phyloP scores from a whole-genome alignment of 1,140 invertebrate species.

The Copidosoma floridanum region DNA sequence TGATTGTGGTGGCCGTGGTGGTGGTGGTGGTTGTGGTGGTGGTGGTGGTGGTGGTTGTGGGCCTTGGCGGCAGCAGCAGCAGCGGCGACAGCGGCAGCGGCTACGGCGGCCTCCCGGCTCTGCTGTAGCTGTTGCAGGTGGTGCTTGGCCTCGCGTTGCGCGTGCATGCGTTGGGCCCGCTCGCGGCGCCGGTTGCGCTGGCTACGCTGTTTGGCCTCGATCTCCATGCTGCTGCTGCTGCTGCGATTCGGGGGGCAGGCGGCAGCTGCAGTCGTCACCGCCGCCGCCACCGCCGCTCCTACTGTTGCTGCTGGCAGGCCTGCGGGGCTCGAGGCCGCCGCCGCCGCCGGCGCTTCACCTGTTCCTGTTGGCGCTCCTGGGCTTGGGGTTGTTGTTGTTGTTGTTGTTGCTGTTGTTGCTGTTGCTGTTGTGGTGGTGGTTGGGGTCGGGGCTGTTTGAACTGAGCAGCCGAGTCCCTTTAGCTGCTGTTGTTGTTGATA shows the following conservation, averaged over 20 bases:
- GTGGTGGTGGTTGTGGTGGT: too few relatives aligned
- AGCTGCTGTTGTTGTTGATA: too few relatives aligned
- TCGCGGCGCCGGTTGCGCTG: constrained; percentile 82
- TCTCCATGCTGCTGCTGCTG: constrained; percentile 66
- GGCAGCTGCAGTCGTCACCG: not conserved
- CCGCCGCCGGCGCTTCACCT: too few relatives aligned
- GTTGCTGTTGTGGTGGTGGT: too few relatives aligned
- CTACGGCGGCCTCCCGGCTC: not conserved
- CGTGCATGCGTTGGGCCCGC: constrained; percentile 81
- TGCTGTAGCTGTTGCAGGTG: constrained; percentile 37
- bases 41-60: constrained; percentile 29
- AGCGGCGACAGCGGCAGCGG: constrained; percentile 18
- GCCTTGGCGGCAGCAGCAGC: constrained; percentile 23
- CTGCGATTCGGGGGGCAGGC: not conserved
- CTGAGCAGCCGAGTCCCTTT: too few relatives aligned
- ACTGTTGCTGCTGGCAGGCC: not conserved
- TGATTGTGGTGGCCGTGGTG: constrained; percentile 73
- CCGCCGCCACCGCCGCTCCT: not conserved
- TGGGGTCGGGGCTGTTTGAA: too few relatives aligned
- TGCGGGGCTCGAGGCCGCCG: too few relatives aligned
- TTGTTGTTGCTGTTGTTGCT: too few relatives aligned
- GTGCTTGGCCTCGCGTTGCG: constrained; percentile 66
- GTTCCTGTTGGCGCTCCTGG: too few relatives aligned
- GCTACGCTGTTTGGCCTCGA: constrained; percentile 72
- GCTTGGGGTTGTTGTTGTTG: too few relatives aligned